Percentiles rank a stretch among this genome's conserved stretches.
Evolutionary conservation across 2,113 vertebrate species (phyloP).

Genomic region (Cottus gobio): DNA sequence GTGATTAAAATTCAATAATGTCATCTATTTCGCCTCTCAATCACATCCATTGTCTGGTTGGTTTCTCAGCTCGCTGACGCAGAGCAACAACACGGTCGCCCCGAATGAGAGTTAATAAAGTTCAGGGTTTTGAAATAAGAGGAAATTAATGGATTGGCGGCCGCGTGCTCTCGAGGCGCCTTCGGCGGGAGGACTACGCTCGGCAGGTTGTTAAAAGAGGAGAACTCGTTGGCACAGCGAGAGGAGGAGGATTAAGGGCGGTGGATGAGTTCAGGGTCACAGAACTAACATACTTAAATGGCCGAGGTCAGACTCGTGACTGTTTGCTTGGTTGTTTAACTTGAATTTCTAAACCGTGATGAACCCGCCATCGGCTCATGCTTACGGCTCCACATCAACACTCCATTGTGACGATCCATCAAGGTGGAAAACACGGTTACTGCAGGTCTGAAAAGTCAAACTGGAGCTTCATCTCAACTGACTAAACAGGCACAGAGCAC

Average conservation of each 20-base stretch:
- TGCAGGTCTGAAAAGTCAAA: neutral
- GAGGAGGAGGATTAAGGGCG: neutral
- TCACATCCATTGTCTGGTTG: constrained; percentile 83
- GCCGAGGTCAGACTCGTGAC: neutral
- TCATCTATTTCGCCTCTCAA: constrained; percentile 79
- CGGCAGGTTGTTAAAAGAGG: constrained; percentile 27
- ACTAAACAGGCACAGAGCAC: neutral
- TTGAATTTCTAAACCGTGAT: neutral
- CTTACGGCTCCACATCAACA: neutral
- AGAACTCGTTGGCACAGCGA: constrained; percentile 36
- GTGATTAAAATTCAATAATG: constrained; percentile 84
- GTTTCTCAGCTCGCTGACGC: constrained; percentile 70
- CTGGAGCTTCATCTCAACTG: neutral
- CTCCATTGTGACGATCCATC: neutral
- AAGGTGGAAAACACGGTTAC: neutral
- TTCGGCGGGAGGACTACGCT: constrained; percentile 33
- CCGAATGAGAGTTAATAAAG: constrained; percentile 70
- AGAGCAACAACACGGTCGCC: constrained; percentile 63
- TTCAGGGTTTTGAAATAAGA: constrained; percentile 67
- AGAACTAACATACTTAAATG: constrained; percentile 17
- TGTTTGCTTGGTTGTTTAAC: neutral
- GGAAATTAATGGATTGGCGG: constrained; percentile 64
- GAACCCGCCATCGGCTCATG: neutral
- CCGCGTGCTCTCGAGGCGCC: constrained; percentile 42
- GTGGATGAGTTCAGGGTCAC: constrained; percentile 25